Conservation (phyloP, 1,140 invertebrate genomes). For the Diorhabda sublineata region DNA sequence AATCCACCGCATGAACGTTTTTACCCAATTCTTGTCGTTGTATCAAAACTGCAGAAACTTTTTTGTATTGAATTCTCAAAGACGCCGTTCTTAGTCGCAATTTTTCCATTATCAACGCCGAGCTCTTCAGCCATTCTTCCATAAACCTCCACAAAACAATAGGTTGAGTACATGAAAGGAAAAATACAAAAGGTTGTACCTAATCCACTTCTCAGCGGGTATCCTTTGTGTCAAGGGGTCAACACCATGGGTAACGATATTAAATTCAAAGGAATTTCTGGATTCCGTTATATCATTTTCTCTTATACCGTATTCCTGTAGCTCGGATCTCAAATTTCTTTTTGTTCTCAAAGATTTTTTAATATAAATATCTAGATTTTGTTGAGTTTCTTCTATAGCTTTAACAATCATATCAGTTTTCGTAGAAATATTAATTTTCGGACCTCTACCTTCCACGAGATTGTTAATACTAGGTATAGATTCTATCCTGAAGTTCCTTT, state of each 20-base stretch:
- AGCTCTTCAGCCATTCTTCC: slow-evolving; percentile 46
- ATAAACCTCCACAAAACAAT: slow-evolving; percentile 23
- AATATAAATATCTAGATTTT: slow-evolving; percentile 25
- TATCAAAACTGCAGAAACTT: slow-evolving; percentile 40
- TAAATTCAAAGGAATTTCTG: slow-evolving; percentile 43
- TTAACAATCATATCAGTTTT: slow-evolving; percentile 39
- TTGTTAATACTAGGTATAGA: slow-evolving; percentile 26
- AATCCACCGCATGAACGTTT: slow-evolving; percentile 48
- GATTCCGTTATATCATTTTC: slow-evolving; percentile 37
- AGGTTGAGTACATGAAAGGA: neutral
- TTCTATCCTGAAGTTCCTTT: slow-evolving; percentile 8
- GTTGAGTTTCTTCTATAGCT: slow-evolving; percentile 38
- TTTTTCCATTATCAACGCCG: slow-evolving; percentile 44
- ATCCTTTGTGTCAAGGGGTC: slow-evolving; percentile 47
- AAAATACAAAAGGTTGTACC: slow-evolving; percentile 30
- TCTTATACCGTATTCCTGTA: slow-evolving; percentile 44
- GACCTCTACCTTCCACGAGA: slow-evolving; percentile 26
- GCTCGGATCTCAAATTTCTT: slow-evolving; percentile 38
- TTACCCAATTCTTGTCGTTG: slow-evolving; percentile 47
- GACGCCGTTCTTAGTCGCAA: slow-evolving; percentile 45
- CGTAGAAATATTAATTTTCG: slow-evolving; percentile 35
- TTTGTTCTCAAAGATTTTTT: slow-evolving; percentile 33
- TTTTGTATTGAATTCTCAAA: slow-evolving; percentile 39
- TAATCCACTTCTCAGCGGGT: slow-evolving; percentile 47
- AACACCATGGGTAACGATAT: slow-evolving; percentile 39